Evolutionary conservation across 2,113 vertebrate genomes (phyloP).

Genomic region (Phoxinus phoxinus): DNA sequence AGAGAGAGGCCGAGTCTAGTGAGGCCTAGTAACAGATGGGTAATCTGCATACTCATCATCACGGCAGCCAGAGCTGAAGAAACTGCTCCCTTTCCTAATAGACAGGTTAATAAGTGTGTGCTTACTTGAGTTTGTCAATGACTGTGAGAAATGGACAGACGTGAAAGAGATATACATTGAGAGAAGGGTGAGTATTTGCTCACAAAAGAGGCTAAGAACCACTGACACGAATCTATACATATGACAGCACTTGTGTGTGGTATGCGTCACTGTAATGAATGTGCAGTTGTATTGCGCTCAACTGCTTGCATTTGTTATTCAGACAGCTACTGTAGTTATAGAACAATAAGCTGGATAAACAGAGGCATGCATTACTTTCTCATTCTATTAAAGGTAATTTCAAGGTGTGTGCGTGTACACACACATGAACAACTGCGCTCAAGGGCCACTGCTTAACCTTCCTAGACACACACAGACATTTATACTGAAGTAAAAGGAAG

Average conservation of each 20-base stretch:
- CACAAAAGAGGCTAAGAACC: not conserved
- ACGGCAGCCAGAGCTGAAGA: slow-evolving; percentile 30
- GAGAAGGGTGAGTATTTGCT: not conserved
- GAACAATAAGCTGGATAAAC: slow-evolving; percentile 55
- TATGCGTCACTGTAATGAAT: slow-evolving; percentile 42
- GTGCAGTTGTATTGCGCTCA: slow-evolving; percentile 30
- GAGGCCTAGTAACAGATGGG: slow-evolving; percentile 53
- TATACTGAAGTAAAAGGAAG: not conserved
- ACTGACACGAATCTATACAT: slow-evolving; percentile 30
- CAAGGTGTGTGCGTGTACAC: slow-evolving; percentile 2
- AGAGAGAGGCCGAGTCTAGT: not conserved
- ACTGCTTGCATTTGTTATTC: slow-evolving; percentile 53
- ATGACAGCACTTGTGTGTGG: slow-evolving; percentile 24
- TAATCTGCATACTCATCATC: slow-evolving; percentile 57
- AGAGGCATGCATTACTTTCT: slow-evolving; percentile 45
- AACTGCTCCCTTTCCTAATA: slow-evolving; percentile 19
- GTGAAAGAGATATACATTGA: not conserved
- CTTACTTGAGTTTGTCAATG: slow-evolving; percentile 21
- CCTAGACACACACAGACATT: not conserved
- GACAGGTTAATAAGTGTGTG: slow-evolving; percentile 34
- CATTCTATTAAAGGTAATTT: slow-evolving; percentile 55
- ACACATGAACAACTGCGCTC: not conserved
- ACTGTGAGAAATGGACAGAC: slow-evolving; percentile 12
- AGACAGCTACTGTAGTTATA: slow-evolving; percentile 52
- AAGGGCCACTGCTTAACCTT: slow-evolving; percentile 1